Percentiles rank a stretch among this genome's conserved stretches.
phyloP scores from a whole-genome alignment of 2,888 invertebrate genomes.

The Spialia ferax region DNA sequence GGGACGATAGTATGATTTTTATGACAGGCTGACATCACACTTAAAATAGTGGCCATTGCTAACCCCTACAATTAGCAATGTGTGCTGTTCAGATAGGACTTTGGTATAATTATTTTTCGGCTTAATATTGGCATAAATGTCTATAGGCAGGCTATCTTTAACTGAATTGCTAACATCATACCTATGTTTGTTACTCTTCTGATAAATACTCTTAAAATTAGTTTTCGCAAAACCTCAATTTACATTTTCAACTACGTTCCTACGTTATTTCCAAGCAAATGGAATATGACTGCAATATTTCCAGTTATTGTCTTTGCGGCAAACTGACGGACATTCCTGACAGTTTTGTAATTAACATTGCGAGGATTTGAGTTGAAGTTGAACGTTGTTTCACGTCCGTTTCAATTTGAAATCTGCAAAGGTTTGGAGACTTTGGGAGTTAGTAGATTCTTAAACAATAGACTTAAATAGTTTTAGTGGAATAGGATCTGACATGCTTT shows the following conservation, averaged over 20 bases:
- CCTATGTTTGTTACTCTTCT: neutral
- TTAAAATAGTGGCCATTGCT: too few species aligned
- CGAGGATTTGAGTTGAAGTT: constrained; percentile 1
- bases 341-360: constrained; percentile 27
- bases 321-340: constrained; percentile 22
- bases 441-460: neutral
- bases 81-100: too few species aligned
- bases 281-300: neutral
- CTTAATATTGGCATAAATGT: too few species aligned
- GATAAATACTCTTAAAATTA: neutral
- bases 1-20: too few species aligned
- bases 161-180: too few species aligned
- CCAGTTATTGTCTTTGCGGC: constrained; percentile 14
- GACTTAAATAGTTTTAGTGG: too few species aligned
- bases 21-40: too few species aligned
- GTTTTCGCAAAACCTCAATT: neutral
- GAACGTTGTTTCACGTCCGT: neutral
- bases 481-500: too few species aligned
- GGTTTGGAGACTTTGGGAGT: too few species aligned
- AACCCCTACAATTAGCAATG: too few species aligned
- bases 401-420: constrained; percentile 1
- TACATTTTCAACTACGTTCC: neutral
- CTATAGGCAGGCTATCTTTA: too few species aligned
- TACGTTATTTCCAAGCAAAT: constrained; percentile 14
- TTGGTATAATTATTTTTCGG: too few species aligned